A percentile compares a stretch with the other conserved stretches of the same genome.
phyloP scores from a whole-genome alignment of 2,888 invertebrate species.

The Dexiosoma caninum region DNA sequence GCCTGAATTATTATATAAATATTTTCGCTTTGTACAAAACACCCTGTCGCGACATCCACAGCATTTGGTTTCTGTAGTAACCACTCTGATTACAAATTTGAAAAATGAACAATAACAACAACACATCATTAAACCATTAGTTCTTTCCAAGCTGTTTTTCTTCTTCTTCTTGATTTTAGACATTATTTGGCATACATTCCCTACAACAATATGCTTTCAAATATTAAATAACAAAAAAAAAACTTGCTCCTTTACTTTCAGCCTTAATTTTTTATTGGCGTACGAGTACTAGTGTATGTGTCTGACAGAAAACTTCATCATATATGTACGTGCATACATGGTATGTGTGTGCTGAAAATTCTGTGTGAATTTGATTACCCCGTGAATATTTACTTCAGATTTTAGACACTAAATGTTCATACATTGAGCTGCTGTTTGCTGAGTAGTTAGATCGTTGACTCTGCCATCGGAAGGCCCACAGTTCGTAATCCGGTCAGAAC shows the following conservation, averaged over 20 bases:
- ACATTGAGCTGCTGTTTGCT: too few relatives aligned
- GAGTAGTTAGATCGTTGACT: too few relatives aligned
- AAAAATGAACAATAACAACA: neutral
- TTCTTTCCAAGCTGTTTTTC: slow-evolving; percentile 10
- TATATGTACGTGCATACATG: too few relatives aligned
- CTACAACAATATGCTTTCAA: slow-evolving; percentile 24
- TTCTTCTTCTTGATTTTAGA: neutral
- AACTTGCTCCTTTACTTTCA: slow-evolving; percentile 8
- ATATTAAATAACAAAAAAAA: slow-evolving; percentile 39
- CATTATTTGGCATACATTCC: slow-evolving; percentile 19
- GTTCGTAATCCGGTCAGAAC: too few relatives aligned
- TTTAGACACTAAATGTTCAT: too few relatives aligned
- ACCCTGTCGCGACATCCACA: neutral
- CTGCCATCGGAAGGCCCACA: too few relatives aligned
- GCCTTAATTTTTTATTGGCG: neutral
- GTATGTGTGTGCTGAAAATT: too few relatives aligned
- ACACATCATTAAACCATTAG: slow-evolving; percentile 37
- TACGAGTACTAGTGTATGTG: neutral
- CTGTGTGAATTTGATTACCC: neutral
- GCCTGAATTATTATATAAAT: neutral
- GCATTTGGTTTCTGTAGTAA: slow-evolving; percentile 2
- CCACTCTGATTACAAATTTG: neutral
- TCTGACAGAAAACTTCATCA: too few relatives aligned
- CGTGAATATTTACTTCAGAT: too few relatives aligned
- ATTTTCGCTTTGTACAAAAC: neutral